Percentiles rank a stretch among this genome's conserved stretches.
These are phyloP conservation scores for Reticulitermes lucifugus DNA, from an alignment of 2,888 invertebrate genomes.

Conservation along the genomic window DNA sequence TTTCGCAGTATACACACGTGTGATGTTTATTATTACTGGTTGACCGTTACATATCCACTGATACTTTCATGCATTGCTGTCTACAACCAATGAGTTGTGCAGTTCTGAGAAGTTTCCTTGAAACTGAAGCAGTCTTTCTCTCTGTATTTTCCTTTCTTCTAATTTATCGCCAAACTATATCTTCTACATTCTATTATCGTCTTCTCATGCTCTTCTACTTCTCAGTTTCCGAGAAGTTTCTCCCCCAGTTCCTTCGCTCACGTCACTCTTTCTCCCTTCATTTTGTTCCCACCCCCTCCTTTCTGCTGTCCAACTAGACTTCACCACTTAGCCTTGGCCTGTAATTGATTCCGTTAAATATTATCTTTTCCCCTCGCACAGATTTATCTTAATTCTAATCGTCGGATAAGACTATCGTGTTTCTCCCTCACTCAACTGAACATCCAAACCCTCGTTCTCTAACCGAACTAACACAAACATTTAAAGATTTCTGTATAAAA, in stretches of 20 bases:
- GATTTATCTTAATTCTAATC: slow-evolving; percentile 13
- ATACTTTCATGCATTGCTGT: no score
- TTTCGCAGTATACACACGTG: no score
- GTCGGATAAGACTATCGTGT: background rate
- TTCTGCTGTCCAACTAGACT: background rate
- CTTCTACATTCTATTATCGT: background rate
- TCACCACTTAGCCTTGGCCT: background rate
- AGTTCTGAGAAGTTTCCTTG: no score
- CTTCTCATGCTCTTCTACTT: background rate
- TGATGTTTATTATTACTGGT: no score
- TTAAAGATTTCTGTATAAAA: no score
- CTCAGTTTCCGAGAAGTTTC: background rate
- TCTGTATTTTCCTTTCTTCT: background rate
- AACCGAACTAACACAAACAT: no score
- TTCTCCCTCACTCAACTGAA: background rate
- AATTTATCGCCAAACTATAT: background rate
- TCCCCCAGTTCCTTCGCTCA: background rate
- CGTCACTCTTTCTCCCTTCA: background rate
- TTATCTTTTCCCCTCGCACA: slow-evolving; percentile 9
- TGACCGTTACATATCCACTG: no score
- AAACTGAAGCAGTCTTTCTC: no score
- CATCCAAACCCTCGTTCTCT: background rate
- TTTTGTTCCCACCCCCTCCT: background rate
- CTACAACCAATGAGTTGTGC: no score
- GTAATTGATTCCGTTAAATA: slow-evolving; percentile 16